Conservation (phyloP, 1,140 invertebrate species). For the Saccostrea glomerata region DNA sequence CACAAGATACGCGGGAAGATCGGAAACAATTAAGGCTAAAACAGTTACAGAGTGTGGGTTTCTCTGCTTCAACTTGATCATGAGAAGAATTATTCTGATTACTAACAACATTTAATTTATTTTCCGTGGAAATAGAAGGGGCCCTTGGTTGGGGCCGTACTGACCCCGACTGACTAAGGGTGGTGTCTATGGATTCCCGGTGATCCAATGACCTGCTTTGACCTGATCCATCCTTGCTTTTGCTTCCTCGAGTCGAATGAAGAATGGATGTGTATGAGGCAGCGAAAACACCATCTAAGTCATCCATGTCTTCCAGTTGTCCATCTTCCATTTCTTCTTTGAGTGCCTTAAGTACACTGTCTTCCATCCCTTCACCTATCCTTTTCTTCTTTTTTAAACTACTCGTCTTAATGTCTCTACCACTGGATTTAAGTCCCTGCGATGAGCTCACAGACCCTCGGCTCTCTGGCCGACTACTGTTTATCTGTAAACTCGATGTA, state of each 20-base stretch:
- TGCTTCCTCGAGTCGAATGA: neutral
- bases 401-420: constrained; percentile 51
- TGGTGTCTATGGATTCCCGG: constrained; percentile 6
- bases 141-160: constrained; percentile 48
- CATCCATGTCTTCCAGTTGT: constrained; percentile 68
- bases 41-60: constrained; percentile 41
- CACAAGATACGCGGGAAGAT: constrained; percentile 39
- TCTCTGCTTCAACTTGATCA: constrained; percentile 33
- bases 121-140: constrained; percentile 11
- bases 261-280: constrained; percentile 36
- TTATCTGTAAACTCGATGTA: constrained; percentile 62
- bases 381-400: constrained; percentile 68
- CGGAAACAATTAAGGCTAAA: constrained; percentile 40
- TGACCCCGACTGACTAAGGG: constrained; percentile 49
- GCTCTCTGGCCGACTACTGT: constrained; percentile 65
- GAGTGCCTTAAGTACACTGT: constrained; percentile 67
- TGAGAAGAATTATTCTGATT: constrained; percentile 25
- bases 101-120: constrained; percentile 26
- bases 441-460: constrained; percentile 61
- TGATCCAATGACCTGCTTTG: neutral
- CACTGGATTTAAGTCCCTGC: constrained; percentile 37
- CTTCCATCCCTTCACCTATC: constrained; percentile 63
- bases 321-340: constrained; percentile 71
- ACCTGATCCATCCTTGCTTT: neutral
- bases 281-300: constrained; percentile 44